Percentiles rank a stretch among this genome's conserved stretches.
Conservation (phyloP, 2,797 vertebrate genomes). For the Myoxocephalus aenaeus region DNA sequence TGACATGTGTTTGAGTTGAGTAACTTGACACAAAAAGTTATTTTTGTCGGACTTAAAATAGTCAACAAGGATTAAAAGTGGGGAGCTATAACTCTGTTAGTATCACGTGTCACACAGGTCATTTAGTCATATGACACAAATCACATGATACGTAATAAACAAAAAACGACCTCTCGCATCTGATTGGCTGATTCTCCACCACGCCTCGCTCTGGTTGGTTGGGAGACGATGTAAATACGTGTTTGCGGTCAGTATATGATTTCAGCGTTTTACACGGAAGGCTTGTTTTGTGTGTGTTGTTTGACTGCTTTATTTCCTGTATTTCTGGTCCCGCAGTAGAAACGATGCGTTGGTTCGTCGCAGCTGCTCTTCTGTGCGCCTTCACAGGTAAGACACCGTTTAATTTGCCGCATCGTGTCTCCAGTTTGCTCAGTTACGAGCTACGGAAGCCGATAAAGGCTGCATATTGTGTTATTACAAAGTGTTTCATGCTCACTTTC, state of each 20-base stretch:
- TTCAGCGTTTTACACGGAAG: neutral
- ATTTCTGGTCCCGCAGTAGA: neutral
- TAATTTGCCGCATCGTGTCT: neutral
- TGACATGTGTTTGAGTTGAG: neutral
- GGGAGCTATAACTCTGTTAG: too few relatives aligned
- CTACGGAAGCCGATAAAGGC: neutral
- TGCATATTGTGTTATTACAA: neutral
- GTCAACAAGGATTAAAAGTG: too few relatives aligned
- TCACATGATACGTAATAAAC: slow-evolving; percentile 48
- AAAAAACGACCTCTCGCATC: neutral
- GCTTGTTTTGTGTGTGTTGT: slow-evolving; percentile 1
- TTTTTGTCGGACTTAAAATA: too few relatives aligned
- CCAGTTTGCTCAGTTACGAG: neutral
- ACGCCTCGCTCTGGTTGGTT: slow-evolving; percentile 28
- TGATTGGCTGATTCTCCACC: slow-evolving; percentile 44
- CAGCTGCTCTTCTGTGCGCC: slow-evolving; percentile 51
- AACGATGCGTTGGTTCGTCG: slow-evolving; percentile 55
- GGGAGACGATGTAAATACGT: rapidly evolving
- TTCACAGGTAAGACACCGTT: slow-evolving; percentile 58
- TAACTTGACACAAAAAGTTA: too few relatives aligned
- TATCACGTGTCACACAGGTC: too few relatives aligned
- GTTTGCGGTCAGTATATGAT: neutral
- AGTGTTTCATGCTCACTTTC: rapidly evolving
- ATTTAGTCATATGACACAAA: slow-evolving; percentile 63
- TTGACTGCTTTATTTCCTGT: neutral